These are phyloP conservation scores for Drosophila leontia DNA, from an alignment of 1,140 invertebrate species.

Conservation along the genomic window DNA sequence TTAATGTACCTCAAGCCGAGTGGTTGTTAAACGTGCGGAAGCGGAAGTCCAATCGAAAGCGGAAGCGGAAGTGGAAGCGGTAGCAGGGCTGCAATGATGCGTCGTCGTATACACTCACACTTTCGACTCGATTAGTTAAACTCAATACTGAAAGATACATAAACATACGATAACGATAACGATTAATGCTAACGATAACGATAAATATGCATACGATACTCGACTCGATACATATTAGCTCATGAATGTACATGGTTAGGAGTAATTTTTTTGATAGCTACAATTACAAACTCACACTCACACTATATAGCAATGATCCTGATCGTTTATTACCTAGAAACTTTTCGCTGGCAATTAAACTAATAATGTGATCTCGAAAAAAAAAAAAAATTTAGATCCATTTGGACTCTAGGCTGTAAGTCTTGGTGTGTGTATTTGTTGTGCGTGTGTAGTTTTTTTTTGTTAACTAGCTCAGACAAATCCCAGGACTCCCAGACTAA, in stretches of 20 bases:
- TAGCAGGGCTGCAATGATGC: slow-evolving; percentile 21
- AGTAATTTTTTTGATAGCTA: slow-evolving; percentile 56
- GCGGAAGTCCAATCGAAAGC: slow-evolving; percentile 26
- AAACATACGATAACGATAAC: slow-evolving; percentile 20
- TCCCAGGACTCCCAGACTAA: slow-evolving; percentile 21
- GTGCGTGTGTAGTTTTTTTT: slow-evolving; percentile 33
- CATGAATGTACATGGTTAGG: slow-evolving; percentile 49
- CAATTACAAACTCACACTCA: slow-evolving; percentile 26
- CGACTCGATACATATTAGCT: slow-evolving; percentile 41
- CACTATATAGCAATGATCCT: slow-evolving; percentile 24
- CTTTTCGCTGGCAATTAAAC: slow-evolving; percentile 44
- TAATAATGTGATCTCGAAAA: slow-evolving; percentile 53
- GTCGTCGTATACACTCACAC: slow-evolving; percentile 24
- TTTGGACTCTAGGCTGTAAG: slow-evolving; percentile 46
- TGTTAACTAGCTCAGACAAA: slow-evolving; percentile 64
- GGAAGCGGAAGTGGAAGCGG: neutral
- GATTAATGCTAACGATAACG: slow-evolving; percentile 16
- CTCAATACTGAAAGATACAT: slow-evolving; percentile 26
- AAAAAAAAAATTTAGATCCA: slow-evolving; percentile 16
- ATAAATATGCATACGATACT: slow-evolving; percentile 34
- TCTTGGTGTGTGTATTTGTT: slow-evolving; percentile 33
- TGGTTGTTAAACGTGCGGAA: slow-evolving; percentile 63
- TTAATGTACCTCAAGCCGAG: slow-evolving; percentile 82
- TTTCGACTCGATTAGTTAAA: slow-evolving; percentile 64
- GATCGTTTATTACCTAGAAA: slow-evolving; percentile 15